Conservation (phyloP, 2,797 vertebrate genomes). For the Pseudomugil gertrudae region DNA sequence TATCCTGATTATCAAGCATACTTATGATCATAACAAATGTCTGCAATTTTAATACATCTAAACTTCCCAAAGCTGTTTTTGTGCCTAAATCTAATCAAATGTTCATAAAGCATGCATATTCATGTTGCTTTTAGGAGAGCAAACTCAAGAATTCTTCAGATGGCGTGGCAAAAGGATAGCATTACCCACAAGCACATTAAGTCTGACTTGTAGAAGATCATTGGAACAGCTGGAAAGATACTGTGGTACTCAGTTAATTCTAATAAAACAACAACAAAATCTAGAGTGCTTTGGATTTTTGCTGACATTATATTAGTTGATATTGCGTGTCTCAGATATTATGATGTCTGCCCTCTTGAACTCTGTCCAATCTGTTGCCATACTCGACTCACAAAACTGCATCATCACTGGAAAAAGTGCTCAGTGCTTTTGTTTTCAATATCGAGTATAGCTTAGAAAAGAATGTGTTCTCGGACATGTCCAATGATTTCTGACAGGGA, state of each 20-base stretch:
- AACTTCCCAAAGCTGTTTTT: no score
- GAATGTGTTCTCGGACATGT: background rate
- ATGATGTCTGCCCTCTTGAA: slow-evolving; percentile 3
- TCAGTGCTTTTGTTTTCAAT: background rate
- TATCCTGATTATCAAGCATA: background rate
- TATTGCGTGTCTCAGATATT: slow-evolving; percentile 7
- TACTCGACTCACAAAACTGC: slow-evolving; percentile 2
- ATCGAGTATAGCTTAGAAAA: background rate
- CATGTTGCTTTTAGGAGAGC: no score
- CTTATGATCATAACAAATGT: background rate
- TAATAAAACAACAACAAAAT: background rate
- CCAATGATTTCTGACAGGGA: no score
- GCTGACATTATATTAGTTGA: slow-evolving; percentile 3
- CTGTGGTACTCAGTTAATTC: background rate
- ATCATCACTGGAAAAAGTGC: background rate
- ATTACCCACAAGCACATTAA: no score
- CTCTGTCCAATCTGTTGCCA: slow-evolving; percentile 9
- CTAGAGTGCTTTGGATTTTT: background rate
- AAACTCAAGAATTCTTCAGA: no score
- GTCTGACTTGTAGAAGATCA: background rate
- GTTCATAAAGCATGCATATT: background rate
- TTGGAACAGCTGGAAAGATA: slow-evolving; percentile 1
- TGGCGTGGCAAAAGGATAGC: no score
- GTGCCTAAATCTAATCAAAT: no score
- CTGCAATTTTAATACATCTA: background rate